Base-by-base conservation (phyloP, 2,797 vertebrate species). In the Pteronotus mesoamericanus region DNA sequence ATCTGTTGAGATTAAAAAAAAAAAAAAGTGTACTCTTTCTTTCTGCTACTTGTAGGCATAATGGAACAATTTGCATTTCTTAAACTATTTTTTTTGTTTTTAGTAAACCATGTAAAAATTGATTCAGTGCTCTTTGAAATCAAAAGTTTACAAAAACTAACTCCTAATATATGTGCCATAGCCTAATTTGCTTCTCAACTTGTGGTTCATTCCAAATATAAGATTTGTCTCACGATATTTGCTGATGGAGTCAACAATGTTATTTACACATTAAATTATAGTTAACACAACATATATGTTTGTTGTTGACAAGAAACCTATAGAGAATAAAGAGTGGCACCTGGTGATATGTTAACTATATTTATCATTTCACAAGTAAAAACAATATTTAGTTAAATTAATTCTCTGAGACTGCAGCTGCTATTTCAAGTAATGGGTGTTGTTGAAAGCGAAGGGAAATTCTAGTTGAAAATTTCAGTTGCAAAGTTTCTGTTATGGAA, bases 401-500 rank as follows among this genome's bases (percentile, higher is more conserved):
- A 59, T 71, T 83, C 68, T 75, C 53, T 21, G 32, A 48, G 10
- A 69, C 83, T 51, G 59, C 42, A 84, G 78, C 78, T 96, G 86
- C 79, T 94, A 42, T 84, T 86, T 94, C 21, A 79, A 92, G 79
- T 46, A 71, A 37, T 57, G 51, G 26, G 44, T 68, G 37, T 32
- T 79, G 55, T 37, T 86, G 42, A 96, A 96, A 94, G 79, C 69
- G 84, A 97, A 91, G 92, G 64, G 84, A 97, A 91, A 91, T 94
- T 95, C 26, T 89, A 55, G 74, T 69, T 95, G 74, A 95, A 93
- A 85, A 94, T 95, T 95, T 97, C 95, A 93, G 95, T 96, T 97
- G 80, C 83, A 87, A 86, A 89, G 83, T 96, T 95, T 96, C 94
- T 94, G 74, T 86, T 86, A 6, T 29, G 75, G 57, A 61, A 66